Evolutionary conservation across 2,888 invertebrate species (phyloP).

Genomic region (Liodrosophila aerea): DNA sequence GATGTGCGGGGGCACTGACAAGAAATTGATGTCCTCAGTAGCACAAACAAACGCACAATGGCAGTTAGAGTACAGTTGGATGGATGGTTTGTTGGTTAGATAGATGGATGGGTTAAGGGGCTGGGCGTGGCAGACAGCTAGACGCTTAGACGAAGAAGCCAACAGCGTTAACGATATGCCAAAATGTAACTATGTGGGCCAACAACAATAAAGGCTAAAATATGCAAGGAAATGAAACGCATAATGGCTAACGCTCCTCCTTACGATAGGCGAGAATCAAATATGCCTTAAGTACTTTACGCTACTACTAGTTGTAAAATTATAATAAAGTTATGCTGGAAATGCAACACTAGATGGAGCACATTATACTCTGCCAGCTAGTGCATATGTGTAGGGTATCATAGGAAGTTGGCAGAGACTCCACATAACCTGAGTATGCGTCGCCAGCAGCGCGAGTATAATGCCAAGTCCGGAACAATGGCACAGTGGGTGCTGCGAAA

Average conservation of each 20-base stretch:
- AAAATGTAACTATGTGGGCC: slow-evolving; percentile 42
- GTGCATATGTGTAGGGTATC: slow-evolving; percentile 2
- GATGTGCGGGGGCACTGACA: slow-evolving; percentile 4
- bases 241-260: too few species aligned
- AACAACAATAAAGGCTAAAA: slow-evolving; percentile 20
- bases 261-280: too few species aligned
- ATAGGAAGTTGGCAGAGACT: slow-evolving; percentile 18
- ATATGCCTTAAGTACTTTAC: too few species aligned
- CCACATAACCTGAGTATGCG: slow-evolving; percentile 15
- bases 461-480: slow-evolving; percentile 5
- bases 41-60: slow-evolving; percentile 34
- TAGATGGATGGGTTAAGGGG: slow-evolving; percentile 31
- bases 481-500: slow-evolving; percentile 21
- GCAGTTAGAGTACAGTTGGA: slow-evolving; percentile 13
- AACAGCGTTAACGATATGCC: slow-evolving; percentile 49
- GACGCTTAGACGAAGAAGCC: slow-evolving; percentile 35
- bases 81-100: slow-evolving; percentile 18
- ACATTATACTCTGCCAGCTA: not conserved
- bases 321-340: too few species aligned
- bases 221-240: too few species aligned
- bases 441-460: too few species aligned
- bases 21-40: slow-evolving; percentile 51
- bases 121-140: slow-evolving; percentile 42
- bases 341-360: too few species aligned
- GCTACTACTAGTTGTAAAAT: too few species aligned